A percentile compares a stretch with the other conserved stretches of the same genome.
phyloP scores from a whole-genome alignment of 1,140 invertebrate species.

The Thaumatotibia leucotreta region DNA sequence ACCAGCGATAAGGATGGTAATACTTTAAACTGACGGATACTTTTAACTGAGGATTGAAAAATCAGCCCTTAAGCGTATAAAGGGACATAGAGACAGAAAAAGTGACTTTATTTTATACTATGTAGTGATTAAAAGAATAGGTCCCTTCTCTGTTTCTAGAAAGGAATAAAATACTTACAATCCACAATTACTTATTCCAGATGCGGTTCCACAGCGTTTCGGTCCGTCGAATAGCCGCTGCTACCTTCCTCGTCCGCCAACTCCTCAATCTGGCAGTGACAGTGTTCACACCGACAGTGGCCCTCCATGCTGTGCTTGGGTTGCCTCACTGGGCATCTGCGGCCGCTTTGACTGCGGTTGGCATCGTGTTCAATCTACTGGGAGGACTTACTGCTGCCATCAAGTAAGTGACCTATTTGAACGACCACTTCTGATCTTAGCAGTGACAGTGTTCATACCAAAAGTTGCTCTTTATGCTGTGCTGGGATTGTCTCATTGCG shows the following conservation, averaged over 20 bases:
- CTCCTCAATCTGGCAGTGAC: constrained; percentile 91
- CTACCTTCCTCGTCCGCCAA: constrained; percentile 87
- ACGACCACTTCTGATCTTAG: constrained; percentile 88
- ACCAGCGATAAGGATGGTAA: no score
- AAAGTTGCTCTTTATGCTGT: constrained; percentile 89
- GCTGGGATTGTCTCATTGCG: constrained; percentile 88
- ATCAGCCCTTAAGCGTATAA: no score
- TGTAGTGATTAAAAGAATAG: no score
- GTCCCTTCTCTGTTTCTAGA: no score
- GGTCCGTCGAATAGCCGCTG: constrained; percentile 86
- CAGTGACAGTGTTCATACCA: constrained; percentile 90
- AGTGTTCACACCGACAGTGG: constrained; percentile 89
- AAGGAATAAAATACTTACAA: no score
- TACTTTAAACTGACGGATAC: no score
- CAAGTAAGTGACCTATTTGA: constrained; percentile 45
- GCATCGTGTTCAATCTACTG: constrained; percentile 86
- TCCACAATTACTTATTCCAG: constrained; percentile 50
- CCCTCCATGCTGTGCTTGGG: constrained; percentile 87
- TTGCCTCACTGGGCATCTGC: constrained; percentile 90
- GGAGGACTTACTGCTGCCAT: constrained; percentile 78
- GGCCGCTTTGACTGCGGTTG: constrained; percentile 84
- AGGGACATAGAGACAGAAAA: no score
- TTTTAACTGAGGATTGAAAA: no score
- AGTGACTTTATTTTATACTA: no score
- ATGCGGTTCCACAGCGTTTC: constrained; percentile 85